These are phyloP conservation scores for Lutraria rhynchaena DNA, from an alignment of 1,140 invertebrate genomes.

Conservation along the genomic window DNA sequence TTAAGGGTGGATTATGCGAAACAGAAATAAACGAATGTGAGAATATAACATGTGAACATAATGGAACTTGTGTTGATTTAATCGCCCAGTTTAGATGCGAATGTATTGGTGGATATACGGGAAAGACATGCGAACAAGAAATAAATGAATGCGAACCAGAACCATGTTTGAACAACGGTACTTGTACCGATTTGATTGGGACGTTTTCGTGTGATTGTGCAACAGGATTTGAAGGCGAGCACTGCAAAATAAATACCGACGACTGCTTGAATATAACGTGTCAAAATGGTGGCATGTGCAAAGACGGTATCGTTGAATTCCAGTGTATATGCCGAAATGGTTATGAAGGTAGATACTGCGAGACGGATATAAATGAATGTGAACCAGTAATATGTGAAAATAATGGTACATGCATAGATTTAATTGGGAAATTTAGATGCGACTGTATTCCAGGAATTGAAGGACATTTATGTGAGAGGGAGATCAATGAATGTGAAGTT, in stretches of 20 bases:
- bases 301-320: conserved; percentile 67
- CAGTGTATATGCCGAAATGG: conserved; percentile 75
- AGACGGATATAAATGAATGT: conserved; percentile 94
- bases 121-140: conserved; percentile 83
- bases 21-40: neutral
- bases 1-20: neutral
- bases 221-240: conserved; percentile 87
- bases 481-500: conserved; percentile 71
- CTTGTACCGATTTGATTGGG: conserved; percentile 94
- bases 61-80: conserved; percentile 71
- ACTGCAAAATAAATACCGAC: conserved; percentile 85
- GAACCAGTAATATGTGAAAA: conserved; percentile 94
- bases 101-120: conserved; percentile 89
- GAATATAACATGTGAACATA: conserved; percentile 78
- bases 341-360: conserved; percentile 74
- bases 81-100: conserved; percentile 86
- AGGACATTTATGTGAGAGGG: conserved; percentile 61
- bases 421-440: conserved; percentile 66
- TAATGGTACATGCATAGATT: conserved; percentile 93
- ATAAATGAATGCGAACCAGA: conserved; percentile 87
- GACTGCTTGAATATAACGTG: conserved; percentile 80
- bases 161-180: conserved; percentile 95
- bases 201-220: conserved; percentile 98
- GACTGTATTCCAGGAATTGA: conserved; percentile 72
- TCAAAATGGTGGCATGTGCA: conserved; percentile 72